These are phyloP conservation scores for Gila robusta DNA, from an alignment of 2,797 vertebrate genomes.

Conservation along the genomic window DNA sequence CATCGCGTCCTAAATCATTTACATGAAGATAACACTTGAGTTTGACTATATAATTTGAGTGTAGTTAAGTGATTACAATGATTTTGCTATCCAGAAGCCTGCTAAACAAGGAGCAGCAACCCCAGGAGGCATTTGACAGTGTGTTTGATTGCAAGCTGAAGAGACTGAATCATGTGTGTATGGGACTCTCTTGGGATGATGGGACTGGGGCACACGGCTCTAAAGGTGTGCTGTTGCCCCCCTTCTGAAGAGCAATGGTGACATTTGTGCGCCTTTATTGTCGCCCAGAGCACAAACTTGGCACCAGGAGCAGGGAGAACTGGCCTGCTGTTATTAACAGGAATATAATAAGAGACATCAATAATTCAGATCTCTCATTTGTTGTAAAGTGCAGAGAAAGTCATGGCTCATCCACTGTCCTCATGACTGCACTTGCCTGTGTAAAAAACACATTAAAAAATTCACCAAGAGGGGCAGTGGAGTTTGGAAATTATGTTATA, in stretches of 20 bases:
- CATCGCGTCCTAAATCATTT: neutral
- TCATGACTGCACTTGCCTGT: constrained; percentile 11
- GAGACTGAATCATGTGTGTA: constrained; percentile 15
- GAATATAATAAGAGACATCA: constrained; percentile 37
- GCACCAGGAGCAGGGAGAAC: constrained; percentile 17
- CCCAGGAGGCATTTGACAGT: constrained; percentile 25
- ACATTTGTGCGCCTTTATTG: constrained; percentile 48
- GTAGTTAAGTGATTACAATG: constrained; percentile 30
- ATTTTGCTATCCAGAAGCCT: constrained; percentile 12
- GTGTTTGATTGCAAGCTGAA: constrained; percentile 39
- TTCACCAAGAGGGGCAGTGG: neutral
- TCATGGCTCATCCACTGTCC: neutral
- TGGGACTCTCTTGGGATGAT: constrained; percentile 21
- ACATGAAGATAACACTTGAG: constrained; percentile 1
- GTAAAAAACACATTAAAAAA: neutral
- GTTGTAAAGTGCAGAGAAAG: constrained; percentile 11
- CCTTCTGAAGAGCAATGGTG: constrained; percentile 32
- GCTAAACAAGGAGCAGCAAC: constrained; percentile 23
- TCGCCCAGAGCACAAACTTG: constrained; percentile 29
- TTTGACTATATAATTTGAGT: constrained; percentile 20
- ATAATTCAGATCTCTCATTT: constrained; percentile 35
- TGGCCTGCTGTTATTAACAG: constrained; percentile 27
- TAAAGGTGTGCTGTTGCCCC: constrained; percentile 24
- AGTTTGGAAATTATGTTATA: neutral
- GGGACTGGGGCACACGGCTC: constrained; percentile 2